A percentile compares a stretch with the other conserved stretches of the same genome.
These are phyloP conservation scores for Aepyceros melampus DNA, from an alignment of 2,113 vertebrate species.

Conservation along the genomic window DNA sequence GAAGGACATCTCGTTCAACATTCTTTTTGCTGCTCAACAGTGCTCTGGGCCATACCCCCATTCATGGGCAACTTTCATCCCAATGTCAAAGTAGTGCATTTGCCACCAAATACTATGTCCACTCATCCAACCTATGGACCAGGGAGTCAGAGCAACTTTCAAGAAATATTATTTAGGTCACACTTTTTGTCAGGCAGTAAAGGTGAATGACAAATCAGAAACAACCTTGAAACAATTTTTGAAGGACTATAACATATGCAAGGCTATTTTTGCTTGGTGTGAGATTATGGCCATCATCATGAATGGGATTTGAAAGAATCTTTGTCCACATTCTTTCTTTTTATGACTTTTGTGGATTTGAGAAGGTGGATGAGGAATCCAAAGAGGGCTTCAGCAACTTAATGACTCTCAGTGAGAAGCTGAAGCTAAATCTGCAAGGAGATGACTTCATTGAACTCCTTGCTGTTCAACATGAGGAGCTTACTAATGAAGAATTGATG, in stretches of 20 bases:
- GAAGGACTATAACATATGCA: neutral
- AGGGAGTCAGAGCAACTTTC: neutral
- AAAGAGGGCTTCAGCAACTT: neutral
- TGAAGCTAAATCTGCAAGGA: neutral
- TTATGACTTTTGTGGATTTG: neutral
- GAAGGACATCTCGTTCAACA: neutral
- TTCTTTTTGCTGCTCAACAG: neutral
- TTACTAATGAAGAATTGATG: neutral
- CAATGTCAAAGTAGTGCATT: neutral
- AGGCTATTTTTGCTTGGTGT: neutral
- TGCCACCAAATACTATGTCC: neutral
- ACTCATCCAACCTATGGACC: neutral
- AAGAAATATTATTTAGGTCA: neutral
- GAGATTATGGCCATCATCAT: neutral
- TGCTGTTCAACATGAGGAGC: neutral
- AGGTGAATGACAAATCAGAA: neutral
- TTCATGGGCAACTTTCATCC: neutral
- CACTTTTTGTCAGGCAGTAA: neutral
- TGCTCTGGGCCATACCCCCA: neutral
- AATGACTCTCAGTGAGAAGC: neutral
- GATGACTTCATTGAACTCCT: neutral
- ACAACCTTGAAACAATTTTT: neutral
- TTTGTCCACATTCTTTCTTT: neutral
- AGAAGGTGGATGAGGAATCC: neutral
- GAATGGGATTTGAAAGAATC: neutral